These are phyloP conservation scores for Tineola bisselliella DNA, from an alignment of 2,888 invertebrate species.

Conservation along the genomic window DNA sequence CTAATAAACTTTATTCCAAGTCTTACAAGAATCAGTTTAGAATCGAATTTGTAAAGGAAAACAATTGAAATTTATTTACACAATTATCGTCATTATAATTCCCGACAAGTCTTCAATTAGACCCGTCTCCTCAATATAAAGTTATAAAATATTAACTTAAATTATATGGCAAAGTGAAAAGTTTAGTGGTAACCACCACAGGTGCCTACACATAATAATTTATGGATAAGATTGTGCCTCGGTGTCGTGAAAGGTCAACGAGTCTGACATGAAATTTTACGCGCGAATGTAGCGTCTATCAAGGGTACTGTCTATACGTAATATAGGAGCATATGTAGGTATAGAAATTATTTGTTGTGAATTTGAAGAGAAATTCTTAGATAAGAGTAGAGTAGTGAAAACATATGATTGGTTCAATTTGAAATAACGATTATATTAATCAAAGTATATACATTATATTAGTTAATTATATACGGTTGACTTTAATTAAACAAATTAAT, in stretches of 20 bases:
- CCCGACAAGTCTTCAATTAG: neutral
- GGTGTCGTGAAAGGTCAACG: slow-evolving; percentile 60
- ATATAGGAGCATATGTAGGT: too few species aligned
- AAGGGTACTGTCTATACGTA: neutral
- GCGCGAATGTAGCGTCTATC: neutral
- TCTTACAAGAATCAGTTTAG: too few species aligned
- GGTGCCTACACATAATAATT: slow-evolving; percentile 32
- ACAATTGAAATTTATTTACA: neutral
- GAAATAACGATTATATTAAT: too few species aligned
- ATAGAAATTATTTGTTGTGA: too few species aligned
- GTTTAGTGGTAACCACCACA: neutral
- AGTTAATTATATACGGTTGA: too few species aligned
- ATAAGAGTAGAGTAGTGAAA: too few species aligned
- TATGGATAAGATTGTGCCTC: slow-evolving; percentile 20
- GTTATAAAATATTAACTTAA: slow-evolving; percentile 5
- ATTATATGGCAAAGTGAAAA: slow-evolving; percentile 7
- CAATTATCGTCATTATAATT: neutral
- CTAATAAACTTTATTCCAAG: too few species aligned
- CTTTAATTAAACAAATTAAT: too few species aligned
- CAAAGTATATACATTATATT: too few species aligned
- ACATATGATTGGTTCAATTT: too few species aligned
- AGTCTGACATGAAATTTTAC: slow-evolving; percentile 18
- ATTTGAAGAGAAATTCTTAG: too few species aligned
- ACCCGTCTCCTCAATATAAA: neutral
- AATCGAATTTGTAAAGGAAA: too few species aligned